Evolutionary conservation across 2,888 invertebrate species (phyloP), one percentile per base, ranked within the genome.

Genomic region (Pimpla rufipes): DNA sequence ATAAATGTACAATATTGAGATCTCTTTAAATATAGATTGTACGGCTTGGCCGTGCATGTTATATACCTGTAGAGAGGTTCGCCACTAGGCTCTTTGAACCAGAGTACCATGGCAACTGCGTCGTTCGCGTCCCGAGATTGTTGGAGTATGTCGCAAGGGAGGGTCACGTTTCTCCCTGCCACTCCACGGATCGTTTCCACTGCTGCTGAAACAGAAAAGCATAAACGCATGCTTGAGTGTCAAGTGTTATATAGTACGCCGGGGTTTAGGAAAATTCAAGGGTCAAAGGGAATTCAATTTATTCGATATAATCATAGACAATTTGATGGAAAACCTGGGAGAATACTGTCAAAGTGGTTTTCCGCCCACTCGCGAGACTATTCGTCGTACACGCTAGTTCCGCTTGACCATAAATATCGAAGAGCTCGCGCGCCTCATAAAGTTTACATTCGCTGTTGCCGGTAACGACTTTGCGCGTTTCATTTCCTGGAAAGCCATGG

Each of bases 81-180:
- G 62, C 97, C 97, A 90, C 97, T 97, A 74, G 96, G 96, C 93
- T 97, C 97, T 92, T 97, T 97, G 94, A 97, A 98, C 98, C 98
- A 98, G 47, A 98, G 95, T 88, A 98, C 97, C 97, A 98, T 97
- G 89, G 97, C 97, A 81, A 98, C 97, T 57, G 96, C 96, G 93
- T 98, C 98, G 90, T 97, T 97, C 75, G 96, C 95, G 90, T 97
- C 96, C 86, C 96, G 95, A 8, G 98, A 97, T 90, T 96, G 96
- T 47, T 83, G 86, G 73, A 86, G 85, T 89, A 98, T 97, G 94
- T 98, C 97, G 93, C 98, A 98, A n/a, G 98, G 98, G 81, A 98
- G 94, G 87, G 96, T 96, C 35, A 97, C 97, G 92, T 96, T 97
- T 93, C 97, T 96, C 59, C 97, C 97, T 87, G 97, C 94, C 37